phyloP scores from a whole-genome alignment of 2,113 vertebrate genomes.

The Pitta sordida region DNA sequence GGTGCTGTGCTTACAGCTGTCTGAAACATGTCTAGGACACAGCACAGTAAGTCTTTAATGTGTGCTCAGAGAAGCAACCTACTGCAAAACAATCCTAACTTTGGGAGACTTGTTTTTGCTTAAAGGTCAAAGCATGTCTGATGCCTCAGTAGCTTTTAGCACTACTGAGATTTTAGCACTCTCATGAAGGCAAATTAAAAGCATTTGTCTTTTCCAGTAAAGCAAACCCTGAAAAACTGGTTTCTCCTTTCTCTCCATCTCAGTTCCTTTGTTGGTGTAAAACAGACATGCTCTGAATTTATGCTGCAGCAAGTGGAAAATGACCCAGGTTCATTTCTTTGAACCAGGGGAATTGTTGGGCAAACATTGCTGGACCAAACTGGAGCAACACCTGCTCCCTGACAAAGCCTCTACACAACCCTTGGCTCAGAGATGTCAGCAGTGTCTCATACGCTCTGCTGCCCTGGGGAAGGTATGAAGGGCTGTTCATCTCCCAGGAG shows the following conservation, averaged over 20 bases:
- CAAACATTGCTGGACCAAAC: not conserved
- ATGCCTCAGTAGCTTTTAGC: not conserved
- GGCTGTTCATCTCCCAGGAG: not conserved
- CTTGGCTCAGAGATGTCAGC: not conserved
- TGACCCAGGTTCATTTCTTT: not conserved
- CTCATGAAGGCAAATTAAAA: not conserved
- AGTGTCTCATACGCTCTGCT: fast-evolving
- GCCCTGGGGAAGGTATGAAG: not conserved
- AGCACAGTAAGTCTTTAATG: not conserved
- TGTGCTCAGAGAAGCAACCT: not conserved
- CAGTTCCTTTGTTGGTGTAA: not conserved
- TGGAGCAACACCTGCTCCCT: fast-evolving
- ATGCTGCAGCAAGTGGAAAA: not conserved
- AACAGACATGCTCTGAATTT: not conserved
- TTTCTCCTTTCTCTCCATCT: not conserved
- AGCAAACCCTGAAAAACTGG: not conserved
- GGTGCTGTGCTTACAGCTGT: not conserved
- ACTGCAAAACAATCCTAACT: not conserved
- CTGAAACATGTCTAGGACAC: not conserved
- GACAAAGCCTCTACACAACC: not conserved
- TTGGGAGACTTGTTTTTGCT: not conserved
- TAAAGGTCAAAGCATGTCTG: constrained; percentile 25
- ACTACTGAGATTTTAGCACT: not conserved
- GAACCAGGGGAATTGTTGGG: not conserved
- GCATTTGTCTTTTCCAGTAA: not conserved